A percentile compares a stretch with the other conserved stretches of the same genome.
phyloP scores from a whole-genome alignment of 2,888 invertebrate species.

The Rhodophaea formosa region DNA sequence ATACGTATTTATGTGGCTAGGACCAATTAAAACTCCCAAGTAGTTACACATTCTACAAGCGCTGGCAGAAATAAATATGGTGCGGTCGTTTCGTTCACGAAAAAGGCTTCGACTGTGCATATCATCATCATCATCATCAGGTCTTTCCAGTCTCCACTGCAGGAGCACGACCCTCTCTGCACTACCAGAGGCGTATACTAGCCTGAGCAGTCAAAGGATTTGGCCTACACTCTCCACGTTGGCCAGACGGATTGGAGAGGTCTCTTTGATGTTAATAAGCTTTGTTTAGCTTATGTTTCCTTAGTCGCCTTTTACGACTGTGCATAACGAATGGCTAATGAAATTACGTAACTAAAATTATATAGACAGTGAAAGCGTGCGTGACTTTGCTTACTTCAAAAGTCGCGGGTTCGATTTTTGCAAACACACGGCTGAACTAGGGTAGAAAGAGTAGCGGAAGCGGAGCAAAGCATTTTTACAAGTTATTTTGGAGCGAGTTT shows the following conservation, averaged over 20 bases:
- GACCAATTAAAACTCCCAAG: background rate
- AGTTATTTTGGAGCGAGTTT: too few relatives aligned
- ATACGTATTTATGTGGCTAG: background rate
- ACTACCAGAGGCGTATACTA: too few relatives aligned
- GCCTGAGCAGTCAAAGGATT: too few relatives aligned
- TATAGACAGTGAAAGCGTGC: constrained; percentile 19
- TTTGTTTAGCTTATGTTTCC: too few relatives aligned
- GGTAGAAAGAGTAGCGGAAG: background rate
- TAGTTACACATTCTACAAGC: background rate
- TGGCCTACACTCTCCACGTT: too few relatives aligned
- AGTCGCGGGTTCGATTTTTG: constrained; percentile 13
- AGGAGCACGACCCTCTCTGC: too few relatives aligned
- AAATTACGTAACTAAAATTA: constrained; percentile 16
- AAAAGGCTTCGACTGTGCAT: constrained; percentile 8
- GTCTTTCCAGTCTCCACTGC: too few relatives aligned
- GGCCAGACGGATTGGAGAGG: too few relatives aligned
- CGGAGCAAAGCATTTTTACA: too few relatives aligned
- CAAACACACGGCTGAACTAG: background rate
- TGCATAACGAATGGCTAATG: constrained; percentile 12
- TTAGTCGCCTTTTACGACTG: too few relatives aligned
- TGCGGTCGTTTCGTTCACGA: background rate
- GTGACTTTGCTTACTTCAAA: constrained; percentile 10
- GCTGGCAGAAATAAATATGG: background rate
- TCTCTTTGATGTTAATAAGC: too few relatives aligned
- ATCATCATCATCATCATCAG: too few relatives aligned